Evolutionary conservation across 2,888 invertebrate species (phyloP), one percentile per base, ranked within the genome.

Genomic region (Perdita meconis): DNA sequence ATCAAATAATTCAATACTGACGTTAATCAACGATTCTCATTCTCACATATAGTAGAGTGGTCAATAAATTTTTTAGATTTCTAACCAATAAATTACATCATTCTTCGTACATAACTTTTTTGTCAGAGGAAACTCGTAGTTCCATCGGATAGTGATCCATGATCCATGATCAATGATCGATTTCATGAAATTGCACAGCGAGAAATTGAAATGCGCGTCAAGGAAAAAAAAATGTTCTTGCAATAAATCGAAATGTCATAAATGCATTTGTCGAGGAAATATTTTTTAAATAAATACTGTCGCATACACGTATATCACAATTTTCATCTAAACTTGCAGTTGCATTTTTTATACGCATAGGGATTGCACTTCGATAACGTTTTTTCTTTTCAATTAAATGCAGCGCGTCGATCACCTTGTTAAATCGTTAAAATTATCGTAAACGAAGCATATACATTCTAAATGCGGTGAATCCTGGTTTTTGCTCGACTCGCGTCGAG

Each of bases 211-310:
- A 5, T 8, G 50, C 13, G 2, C 36, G 26, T 24, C 16, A 38
- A n/a, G n/a, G 38, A 56, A 55, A 55, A 34, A 42, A 19, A 34
- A 55, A 42, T n/a, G 34, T 13, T 19, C 50, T 57, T 22, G 10
- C 4, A n/a, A 19, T 16, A 22, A 10, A 47, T 47, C 8, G 10
- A 68, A 26, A 10, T 26, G 30, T 60, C 16, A 19, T 44, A 55
- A 60, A 55, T 64, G 65, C 57, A 51, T 65, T 60, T 60, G 3
- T 44, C 44, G 44, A 57, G 57, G 38, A 34, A 57, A 51, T 51
- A 6, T 24, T 53, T 42, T 13, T 40, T 74, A 56, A 63, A 57
- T 51, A 69, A 70, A 74, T 74, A 63, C 71, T 70, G 42, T 12
- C n/a, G 56, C 40, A 36, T 24, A 57, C 61, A 44, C 40, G 13